These are phyloP conservation scores for Ctenosaura bakeri DNA, from an alignment of 2,797 vertebrate species.

Conservation along the genomic window DNA sequence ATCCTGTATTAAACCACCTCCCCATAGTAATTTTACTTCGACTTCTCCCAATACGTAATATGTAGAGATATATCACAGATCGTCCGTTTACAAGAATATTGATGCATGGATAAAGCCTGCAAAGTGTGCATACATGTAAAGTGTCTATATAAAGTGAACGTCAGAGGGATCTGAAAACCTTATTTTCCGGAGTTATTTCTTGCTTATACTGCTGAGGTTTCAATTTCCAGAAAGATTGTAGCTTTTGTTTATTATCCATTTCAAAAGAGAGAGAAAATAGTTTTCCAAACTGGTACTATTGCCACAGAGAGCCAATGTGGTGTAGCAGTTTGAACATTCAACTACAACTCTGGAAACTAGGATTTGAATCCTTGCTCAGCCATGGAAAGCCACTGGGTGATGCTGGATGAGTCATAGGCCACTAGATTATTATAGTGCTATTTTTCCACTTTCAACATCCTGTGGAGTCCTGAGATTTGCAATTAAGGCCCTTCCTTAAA, in stretches of 20 bases:
- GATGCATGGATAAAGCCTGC: not conserved
- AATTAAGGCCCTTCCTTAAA: too few species aligned
- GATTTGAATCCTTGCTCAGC: too few species aligned
- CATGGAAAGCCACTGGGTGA: too few species aligned
- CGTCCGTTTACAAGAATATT: not conserved
- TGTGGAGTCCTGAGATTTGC: too few species aligned
- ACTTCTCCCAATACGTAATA: not conserved
- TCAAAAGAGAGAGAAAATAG: constrained; percentile 46
- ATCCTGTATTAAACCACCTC: not conserved
- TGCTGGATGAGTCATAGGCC: too few species aligned
- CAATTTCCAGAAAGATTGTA: constrained; percentile 39
- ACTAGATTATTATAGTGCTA: too few species aligned
- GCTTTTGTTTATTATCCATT: constrained; percentile 52
- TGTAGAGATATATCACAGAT: not conserved
- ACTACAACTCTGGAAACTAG: too few species aligned
- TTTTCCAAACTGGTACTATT: constrained; percentile 61
- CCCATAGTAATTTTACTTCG: not conserved
- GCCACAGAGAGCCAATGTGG: not conserved
- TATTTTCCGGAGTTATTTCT: constrained; percentile 7
- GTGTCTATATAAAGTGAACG: not conserved
- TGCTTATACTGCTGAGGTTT: constrained; percentile 17
- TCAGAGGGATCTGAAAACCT: not conserved
- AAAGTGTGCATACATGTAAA: too few species aligned
- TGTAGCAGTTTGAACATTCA: too few species aligned
- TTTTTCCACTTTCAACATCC: too few species aligned